These are phyloP conservation scores for Zoanthus gigantus DNA, from an alignment of 92 coral and sea anemone species.

Conservation along the genomic window DNA sequence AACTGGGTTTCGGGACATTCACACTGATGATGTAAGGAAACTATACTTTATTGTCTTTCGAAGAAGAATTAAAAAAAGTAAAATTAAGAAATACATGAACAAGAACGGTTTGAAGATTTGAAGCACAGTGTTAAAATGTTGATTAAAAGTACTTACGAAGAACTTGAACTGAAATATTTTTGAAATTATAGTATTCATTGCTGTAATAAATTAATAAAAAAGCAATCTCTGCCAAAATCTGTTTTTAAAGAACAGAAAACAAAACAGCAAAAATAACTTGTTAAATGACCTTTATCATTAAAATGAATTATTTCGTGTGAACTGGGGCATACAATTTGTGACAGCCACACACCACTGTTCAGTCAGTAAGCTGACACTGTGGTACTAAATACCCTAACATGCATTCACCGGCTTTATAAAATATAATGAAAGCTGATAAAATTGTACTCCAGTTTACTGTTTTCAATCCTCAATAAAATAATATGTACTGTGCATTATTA, in stretches of 20 bases:
- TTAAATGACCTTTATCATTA: background rate
- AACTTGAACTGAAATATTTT: background rate
- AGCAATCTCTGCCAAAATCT: background rate
- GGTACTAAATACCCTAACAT: background rate
- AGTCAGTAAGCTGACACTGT: too few species aligned
- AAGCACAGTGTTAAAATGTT: background rate
- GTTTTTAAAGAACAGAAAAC: background rate
- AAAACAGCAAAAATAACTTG: background rate
- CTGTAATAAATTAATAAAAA: background rate
- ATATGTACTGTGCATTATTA: background rate
- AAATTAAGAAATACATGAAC: background rate
- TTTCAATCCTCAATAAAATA: background rate
- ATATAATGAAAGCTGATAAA: background rate
- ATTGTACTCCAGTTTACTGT: background rate
- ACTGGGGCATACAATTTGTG: too few species aligned
- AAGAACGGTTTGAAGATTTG: background rate
- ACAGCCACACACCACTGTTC: too few species aligned
- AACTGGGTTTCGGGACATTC: background rate
- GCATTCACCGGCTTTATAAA: background rate
- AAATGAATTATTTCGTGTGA: background rate
- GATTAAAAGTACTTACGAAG: background rate
- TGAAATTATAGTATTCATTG: background rate
- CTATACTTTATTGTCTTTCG: background rate
- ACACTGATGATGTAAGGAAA: background rate
- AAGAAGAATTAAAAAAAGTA: background rate